Evolutionary conservation across 1,140 invertebrate species (phyloP), one percentile per base, ranked within the genome.

Genomic region (Macrobrachium rosenbergii): DNA sequence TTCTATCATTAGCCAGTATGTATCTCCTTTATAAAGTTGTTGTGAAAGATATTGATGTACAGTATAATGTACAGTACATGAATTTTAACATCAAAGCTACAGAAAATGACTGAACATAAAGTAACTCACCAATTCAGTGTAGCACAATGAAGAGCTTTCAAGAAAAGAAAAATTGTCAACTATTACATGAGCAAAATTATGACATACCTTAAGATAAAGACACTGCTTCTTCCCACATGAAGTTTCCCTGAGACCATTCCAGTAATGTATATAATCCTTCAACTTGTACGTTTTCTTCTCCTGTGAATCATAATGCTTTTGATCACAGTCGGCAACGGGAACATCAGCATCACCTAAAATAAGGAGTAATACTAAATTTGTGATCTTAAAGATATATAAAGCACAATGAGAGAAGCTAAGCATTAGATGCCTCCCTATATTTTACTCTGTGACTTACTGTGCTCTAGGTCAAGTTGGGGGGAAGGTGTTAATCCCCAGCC

Each of bases 241-340:
- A 90, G 92, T 91, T 82, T 92, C 92, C 83, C 92, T 89, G 88
- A 91, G 91, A 88, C 92, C 93, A 63, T 93, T 91, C 94, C 96
- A 95, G 90, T 96, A 95, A 58, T 93, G 88, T 37, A 97, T 91
- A 91, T 95, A 98, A 58, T 96, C 93, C 67, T 91, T 91, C 82
- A 98, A 94, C 72, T 91, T 92, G 93, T 95, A 95, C 73, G 93
- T 92, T 90, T 92, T 90, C 92, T 95, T 96, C 72, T 92, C 92
- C 90, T 97, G 96, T 37, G 95, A 93, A 92, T 96, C 95, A 90
- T 93, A 96, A 90, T 95, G 94, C 87, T 94, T 93, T 90, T 93
- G 92, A 82, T 94, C 93, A 91, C 97, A 98, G 91, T 97, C 93
- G 78, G 96, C 95, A 21, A 98, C 94, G 80, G 96, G 96, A 77